Conservation (phyloP, 2,888 invertebrate species). For the Ceratothoa steindachneri region DNA sequence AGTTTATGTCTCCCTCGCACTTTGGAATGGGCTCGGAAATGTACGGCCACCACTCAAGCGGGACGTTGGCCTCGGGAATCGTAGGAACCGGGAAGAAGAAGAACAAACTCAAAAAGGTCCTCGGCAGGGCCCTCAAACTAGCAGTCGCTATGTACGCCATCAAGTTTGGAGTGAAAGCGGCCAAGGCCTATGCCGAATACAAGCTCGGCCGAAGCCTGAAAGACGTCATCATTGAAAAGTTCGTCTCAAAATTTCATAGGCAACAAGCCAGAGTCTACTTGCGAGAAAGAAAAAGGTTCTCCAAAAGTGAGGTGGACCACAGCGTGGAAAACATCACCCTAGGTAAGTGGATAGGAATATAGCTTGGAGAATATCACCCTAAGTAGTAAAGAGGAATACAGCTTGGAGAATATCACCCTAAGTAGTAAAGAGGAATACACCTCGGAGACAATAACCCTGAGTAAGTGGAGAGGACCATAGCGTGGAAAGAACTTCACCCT, state of each 20-base stretch:
- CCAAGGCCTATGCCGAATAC: constrained; percentile 37
- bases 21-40: not conserved
- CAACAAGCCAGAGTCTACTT: constrained; percentile 16
- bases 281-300: constrained; percentile 8
- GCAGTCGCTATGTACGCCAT: constrained; percentile 43
- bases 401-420: not conserved
- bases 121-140: constrained; percentile 35
- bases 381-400: not conserved
- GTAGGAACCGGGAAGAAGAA: not conserved
- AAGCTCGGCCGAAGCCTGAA: constrained; percentile 29
- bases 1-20: constrained; percentile 25
- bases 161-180: constrained; percentile 39
- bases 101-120: constrained; percentile 22
- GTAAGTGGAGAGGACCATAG: no score
- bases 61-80: not conserved
- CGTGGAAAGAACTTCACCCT: no score
- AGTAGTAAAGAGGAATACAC: not conserved
- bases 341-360: no score
- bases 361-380: no score
- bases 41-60: constrained; percentile 4
- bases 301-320: not conserved
- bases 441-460: not conserved
- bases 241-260: constrained; percentile 32
- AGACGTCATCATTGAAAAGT: constrained; percentile 37
- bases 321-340: constrained; percentile 23